Evolutionary conservation across 2,797 vertebrate genomes (phyloP).

Genomic region (Sphenodon punctatus): DNA sequence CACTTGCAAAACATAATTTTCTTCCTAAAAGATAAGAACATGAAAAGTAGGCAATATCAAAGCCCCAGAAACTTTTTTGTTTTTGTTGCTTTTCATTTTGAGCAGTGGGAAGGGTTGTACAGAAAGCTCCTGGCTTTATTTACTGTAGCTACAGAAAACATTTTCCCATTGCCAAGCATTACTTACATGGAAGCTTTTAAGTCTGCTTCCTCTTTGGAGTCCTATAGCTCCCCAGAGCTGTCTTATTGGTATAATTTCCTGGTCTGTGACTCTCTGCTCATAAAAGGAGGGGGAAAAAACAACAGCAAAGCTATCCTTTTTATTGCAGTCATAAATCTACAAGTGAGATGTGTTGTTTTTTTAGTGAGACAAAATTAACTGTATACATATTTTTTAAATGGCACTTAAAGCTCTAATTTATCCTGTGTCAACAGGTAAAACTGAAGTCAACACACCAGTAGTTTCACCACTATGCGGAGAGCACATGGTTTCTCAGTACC

Average conservation of each 20-base stretch:
- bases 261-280: neutral
- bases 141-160: neutral
- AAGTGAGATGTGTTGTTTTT: neutral
- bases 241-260: neutral
- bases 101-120: neutral
- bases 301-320: neutral
- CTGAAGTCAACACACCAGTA: too few species aligned
- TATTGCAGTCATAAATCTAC: neutral
- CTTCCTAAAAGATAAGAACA: neutral
- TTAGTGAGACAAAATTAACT: neutral
- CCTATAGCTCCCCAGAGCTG: accelerated
- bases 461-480: too few species aligned
- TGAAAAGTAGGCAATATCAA: neutral
- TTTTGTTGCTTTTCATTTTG: neutral
- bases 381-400: neutral
- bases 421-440: too few species aligned
- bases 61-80: accelerated
- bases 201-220: neutral
- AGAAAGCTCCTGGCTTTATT: neutral
- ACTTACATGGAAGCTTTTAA: neutral
- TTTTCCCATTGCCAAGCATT: neutral
- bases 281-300: neutral
- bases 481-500: too few species aligned
- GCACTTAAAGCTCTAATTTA: too few species aligned
- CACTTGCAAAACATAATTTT: neutral